These are phyloP conservation scores for Pipistrellus nathusii DNA, from an alignment of 2,797 vertebrate genomes.

Conservation along the genomic window DNA sequence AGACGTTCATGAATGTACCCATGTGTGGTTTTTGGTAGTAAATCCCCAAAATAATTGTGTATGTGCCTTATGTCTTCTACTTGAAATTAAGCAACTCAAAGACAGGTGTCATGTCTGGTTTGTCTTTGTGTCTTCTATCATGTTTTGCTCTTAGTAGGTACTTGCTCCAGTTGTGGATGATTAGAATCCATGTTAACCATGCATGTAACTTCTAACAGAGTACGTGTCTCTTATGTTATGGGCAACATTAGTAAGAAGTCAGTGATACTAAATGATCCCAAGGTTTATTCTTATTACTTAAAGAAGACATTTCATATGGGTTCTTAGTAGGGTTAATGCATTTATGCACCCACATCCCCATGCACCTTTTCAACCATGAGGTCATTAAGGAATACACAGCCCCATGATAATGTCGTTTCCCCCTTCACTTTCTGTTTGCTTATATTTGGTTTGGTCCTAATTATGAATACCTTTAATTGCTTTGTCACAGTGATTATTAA, in stretches of 20 bases:
- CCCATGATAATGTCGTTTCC: slow-evolving; percentile 77
- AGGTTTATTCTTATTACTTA: slow-evolving; percentile 52
- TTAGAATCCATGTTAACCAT: slow-evolving; percentile 1
- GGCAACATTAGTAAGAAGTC: slow-evolving; percentile 22
- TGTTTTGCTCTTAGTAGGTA: not conserved
- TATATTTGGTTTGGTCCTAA: slow-evolving; percentile 79
- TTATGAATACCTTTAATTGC: slow-evolving; percentile 76
- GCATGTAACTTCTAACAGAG: not conserved
- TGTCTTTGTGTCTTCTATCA: not conserved
- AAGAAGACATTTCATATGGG: slow-evolving; percentile 50
- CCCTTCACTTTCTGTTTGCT: slow-evolving; percentile 81
- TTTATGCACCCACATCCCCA: slow-evolving; percentile 36
- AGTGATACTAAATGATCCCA: slow-evolving; percentile 16
- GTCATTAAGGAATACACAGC: slow-evolving; percentile 73
- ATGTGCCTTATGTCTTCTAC: not conserved
- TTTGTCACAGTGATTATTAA: slow-evolving; percentile 69
- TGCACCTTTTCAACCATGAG: slow-evolving; percentile 65
- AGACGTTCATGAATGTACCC: not conserved
- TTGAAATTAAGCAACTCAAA: not conserved
- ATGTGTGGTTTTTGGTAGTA: not conserved
- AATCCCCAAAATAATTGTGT: not conserved
- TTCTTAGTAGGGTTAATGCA: slow-evolving; percentile 61
- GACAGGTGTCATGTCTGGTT: not conserved
- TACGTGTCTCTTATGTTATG: slow-evolving; percentile 31
- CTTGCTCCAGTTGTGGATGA: not conserved